Evolutionary conservation across 1,140 invertebrate genomes (phyloP).

Genomic region (Vanessa atalanta): DNA sequence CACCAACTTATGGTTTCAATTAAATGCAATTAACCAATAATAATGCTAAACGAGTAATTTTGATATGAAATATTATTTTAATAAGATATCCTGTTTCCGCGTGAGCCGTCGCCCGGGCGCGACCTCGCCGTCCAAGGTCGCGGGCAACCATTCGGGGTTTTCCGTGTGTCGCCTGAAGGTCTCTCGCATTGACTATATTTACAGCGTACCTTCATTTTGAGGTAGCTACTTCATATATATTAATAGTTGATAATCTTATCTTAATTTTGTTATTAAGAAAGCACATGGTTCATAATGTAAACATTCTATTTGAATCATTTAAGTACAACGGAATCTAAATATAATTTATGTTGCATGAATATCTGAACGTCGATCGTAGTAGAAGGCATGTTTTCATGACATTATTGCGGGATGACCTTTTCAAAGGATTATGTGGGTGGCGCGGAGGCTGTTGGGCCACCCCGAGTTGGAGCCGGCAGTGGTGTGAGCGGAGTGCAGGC

Average conservation of each 20-base stretch:
- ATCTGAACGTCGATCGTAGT: not conserved
- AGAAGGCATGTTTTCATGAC: constrained; percentile 28
- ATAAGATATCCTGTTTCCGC: constrained; percentile 58
- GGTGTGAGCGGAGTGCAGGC: constrained; percentile 43
- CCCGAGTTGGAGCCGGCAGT: constrained; percentile 22
- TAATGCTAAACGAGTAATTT: not conserved
- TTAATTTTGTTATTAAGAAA: not conserved
- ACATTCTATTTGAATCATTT: too few relatives aligned
- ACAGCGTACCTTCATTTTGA: constrained; percentile 27
- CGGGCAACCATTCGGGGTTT: constrained; percentile 60
- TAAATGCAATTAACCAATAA: not conserved
- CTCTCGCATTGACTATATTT: constrained; percentile 55
- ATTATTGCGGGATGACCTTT: constrained; percentile 49
- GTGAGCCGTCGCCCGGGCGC: constrained; percentile 46
- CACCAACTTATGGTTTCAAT: too few relatives aligned
- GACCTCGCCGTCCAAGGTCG: constrained; percentile 63
- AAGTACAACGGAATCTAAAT: not conserved
- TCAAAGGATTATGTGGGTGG: constrained; percentile 46
- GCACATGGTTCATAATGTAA: not conserved
- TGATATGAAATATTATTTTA: constrained; percentile 30
- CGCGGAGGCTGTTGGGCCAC: constrained; percentile 43
- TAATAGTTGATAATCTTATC: not conserved
- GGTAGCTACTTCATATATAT: not conserved
- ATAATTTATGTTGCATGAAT: not conserved
- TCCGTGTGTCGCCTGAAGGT: constrained; percentile 67